phyloP scores from a whole-genome alignment of 2,888 invertebrate genomes.

The Dasysyrphus albostriatus region DNA sequence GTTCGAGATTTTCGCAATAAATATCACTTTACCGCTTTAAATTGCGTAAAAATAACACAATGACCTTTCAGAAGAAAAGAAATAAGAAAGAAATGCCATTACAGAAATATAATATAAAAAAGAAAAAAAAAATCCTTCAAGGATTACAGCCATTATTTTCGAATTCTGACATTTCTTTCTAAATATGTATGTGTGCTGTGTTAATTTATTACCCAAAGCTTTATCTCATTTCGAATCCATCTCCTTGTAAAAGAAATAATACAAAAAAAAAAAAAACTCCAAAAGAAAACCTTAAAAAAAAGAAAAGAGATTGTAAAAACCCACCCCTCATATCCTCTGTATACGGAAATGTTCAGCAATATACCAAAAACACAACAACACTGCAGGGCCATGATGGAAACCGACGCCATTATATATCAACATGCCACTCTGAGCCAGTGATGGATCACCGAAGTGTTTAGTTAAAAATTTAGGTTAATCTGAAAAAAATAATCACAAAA shows the following conservation, averaged over 20 bases:
- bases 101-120: constrained; percentile 36
- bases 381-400: constrained; percentile 68
- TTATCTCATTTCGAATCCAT: constrained; percentile 76
- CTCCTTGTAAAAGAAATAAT: constrained; percentile 58
- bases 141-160: constrained; percentile 74
- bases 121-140: constrained; percentile 59
- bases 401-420: constrained; percentile 76
- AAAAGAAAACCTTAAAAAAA: constrained; percentile 32
- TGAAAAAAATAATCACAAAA: constrained; percentile 76
- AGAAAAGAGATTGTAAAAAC: constrained; percentile 40
- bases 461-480: constrained; percentile 77
- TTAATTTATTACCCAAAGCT: constrained; percentile 74
- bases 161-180: constrained; percentile 75
- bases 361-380: constrained; percentile 54
- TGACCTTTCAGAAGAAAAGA: constrained; percentile 40
- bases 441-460: constrained; percentile 77
- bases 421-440: constrained; percentile 74
- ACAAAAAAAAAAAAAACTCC: constrained; percentile 40
- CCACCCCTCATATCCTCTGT: constrained; percentile 59
- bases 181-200: constrained; percentile 70
- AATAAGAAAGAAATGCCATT: constrained; percentile 38
- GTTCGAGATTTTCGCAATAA: constrained; percentile 53
- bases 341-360: constrained; percentile 42
- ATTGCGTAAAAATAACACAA: constrained; percentile 59
- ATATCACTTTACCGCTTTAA: constrained; percentile 58